A percentile compares a stretch with the other conserved stretches of the same genome.
Evolutionary conservation across 2,888 invertebrate species (phyloP).

Genomic region (Zaprionus obscuricornis): DNA sequence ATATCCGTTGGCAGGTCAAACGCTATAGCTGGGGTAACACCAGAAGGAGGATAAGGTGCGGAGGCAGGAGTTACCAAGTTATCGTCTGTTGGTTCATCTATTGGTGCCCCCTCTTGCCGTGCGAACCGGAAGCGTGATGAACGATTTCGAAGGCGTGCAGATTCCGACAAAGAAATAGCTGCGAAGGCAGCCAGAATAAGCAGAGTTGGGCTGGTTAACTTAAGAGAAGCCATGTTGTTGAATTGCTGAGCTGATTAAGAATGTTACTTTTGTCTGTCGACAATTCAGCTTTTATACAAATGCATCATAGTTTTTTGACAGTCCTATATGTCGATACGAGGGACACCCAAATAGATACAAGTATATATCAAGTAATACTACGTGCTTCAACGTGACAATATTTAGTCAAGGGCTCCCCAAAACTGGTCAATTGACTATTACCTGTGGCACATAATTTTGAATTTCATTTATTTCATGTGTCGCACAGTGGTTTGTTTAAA

Average conservation of each 20-base stretch:
- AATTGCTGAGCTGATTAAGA: slow-evolving; percentile 54
- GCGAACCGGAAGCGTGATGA: slow-evolving; percentile 62
- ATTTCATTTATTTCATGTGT: slow-evolving; percentile 29
- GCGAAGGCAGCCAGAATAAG: slow-evolving; percentile 58
- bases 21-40: slow-evolving; percentile 73
- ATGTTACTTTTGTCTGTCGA: slow-evolving; percentile 49
- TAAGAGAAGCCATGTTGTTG: slow-evolving; percentile 71
- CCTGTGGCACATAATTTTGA: slow-evolving; percentile 49
- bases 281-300: slow-evolving; percentile 57
- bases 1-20: slow-evolving; percentile 78
- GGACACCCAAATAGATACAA: slow-evolving; percentile 58
- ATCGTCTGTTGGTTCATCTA: slow-evolving; percentile 34
- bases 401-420: slow-evolving; percentile 65
- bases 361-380: too few species aligned
- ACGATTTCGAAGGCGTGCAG: slow-evolving; percentile 55
- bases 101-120: slow-evolving; percentile 67
- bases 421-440: slow-evolving; percentile 55
- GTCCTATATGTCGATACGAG: slow-evolving; percentile 60
- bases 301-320: slow-evolving; percentile 34
- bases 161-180: slow-evolving; percentile 56
- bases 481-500: slow-evolving; percentile 18
- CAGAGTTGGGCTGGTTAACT: slow-evolving; percentile 55
- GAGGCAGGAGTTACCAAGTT: slow-evolving; percentile 46
- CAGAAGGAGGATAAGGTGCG: slow-evolving; percentile 75
- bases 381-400: slow-evolving; percentile 64